Percentiles rank a stretch among this genome's conserved stretches.
These are phyloP conservation scores for Onychostoma macrolepis DNA, from an alignment of 2,113 vertebrate species.

Conservation along the genomic window DNA sequence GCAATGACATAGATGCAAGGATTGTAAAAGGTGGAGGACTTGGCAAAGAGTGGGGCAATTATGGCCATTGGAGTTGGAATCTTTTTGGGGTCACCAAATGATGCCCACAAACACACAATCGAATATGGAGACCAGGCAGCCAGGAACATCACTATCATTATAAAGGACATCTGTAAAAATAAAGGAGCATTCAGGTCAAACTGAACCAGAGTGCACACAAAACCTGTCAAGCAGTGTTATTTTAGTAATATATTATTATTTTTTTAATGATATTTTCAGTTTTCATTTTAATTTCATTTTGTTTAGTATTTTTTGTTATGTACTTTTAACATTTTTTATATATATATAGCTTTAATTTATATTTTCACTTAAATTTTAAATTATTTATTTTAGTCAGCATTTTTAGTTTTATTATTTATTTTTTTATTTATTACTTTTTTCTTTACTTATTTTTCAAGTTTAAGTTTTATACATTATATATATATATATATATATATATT, in stretches of 20 bases:
- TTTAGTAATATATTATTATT: background rate
- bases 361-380: background rate
- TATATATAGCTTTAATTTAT: background rate
- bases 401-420: background rate
- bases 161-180: conserved; percentile 88
- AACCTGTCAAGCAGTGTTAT: background rate
- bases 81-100: conserved; percentile 87
- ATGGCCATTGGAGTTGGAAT: conserved; percentile 94
- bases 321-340: background rate
- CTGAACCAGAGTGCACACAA: background rate
- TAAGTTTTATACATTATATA: too few species aligned
- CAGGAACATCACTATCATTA: conserved; percentile 97
- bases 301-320: background rate
- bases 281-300: background rate
- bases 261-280: background rate
- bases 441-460: background rate
- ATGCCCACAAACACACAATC: conserved; percentile 94
- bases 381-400: background rate
- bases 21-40: conserved; percentile 98
- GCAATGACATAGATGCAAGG: conserved; percentile 95
- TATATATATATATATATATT: too few species aligned
- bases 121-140: conserved; percentile 97
- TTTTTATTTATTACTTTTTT: too few species aligned
- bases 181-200: conserved; percentile 1
- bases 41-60: conserved; percentile 95